Base-by-base conservation (phyloP, 2,888 invertebrate genomes). In the Coenonympha arcania region DNA sequence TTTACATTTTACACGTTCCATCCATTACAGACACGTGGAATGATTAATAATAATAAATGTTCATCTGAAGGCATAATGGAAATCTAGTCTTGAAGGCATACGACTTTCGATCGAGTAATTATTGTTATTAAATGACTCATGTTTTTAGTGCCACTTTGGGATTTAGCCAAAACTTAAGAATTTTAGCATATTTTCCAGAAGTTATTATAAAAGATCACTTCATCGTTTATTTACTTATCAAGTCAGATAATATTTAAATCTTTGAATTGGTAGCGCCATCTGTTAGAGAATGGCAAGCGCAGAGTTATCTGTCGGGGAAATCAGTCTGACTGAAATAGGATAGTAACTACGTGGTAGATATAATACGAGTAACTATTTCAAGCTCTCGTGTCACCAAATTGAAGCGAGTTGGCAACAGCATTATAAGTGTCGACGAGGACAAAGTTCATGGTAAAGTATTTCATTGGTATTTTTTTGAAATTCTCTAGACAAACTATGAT, bases 391-490 rank as follows among this genome's bases (percentile, higher is more conserved):
- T 73, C 75, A 70, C 72, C 63, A 63, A 65, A 66, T 61, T 63
- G 55, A 61, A 55, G 54, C 62, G 69, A 74, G 68, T 85, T 85
- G 85, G 84, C 85, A 84, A 76, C 80, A 68, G 64, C 58, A 58
- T 57, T 54, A 39, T 59, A 64, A 30, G 42, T 63, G 52, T 70
- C 68, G 70, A 67, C 66, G 69, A 71, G 76, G 72, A 74, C 76
- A 74, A 83, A 82, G 77, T 78, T 79, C 78, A 77, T 63, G 63
- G 60, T 71, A 66, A 70, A 37, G 13, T 13, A 16, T 16, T 31
- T 19, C n/a, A 9, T 15, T 4, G 9, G 15, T 15, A 39, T 39
- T 39, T 22, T 24, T 39, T 4, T 22, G 15, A 37, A 37, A 37
- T 13, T 22, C 19, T 36, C 2, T 11, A 11, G 22, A 22, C 22